A percentile compares a stretch with the other conserved stretches of the same genome.
Conservation (phyloP, 2,888 invertebrate species). For the Coleophora deauratella region DNA sequence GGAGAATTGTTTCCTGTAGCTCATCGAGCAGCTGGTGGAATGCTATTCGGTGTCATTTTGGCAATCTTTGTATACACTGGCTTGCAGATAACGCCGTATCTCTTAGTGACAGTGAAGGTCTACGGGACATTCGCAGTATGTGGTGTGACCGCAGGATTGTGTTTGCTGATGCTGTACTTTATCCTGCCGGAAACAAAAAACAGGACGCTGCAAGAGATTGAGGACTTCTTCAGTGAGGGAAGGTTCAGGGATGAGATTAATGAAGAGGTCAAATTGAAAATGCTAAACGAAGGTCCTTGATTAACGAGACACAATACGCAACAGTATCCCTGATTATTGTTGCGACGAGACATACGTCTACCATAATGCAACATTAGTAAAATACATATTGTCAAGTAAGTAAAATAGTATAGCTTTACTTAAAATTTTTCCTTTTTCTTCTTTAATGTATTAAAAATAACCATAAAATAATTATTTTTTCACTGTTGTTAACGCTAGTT, state of each 20-base stretch:
- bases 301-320: no score
- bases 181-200: conserved; percentile 53
- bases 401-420: no score
- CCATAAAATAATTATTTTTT: no score
- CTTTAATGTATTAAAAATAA: no score
- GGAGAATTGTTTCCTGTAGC: conserved; percentile 31
- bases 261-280: background rate
- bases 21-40: conserved; percentile 23
- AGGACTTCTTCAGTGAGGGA: conserved; percentile 46
- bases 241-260: background rate
- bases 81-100: conserved; percentile 18
- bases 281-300: background rate
- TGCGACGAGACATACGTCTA: no score
- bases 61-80: conserved; percentile 15
- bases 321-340: no score
- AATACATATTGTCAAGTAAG: no score
- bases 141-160: conserved; percentile 17
- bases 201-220: conserved; percentile 51
- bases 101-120: conserved; percentile 22
- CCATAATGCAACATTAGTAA: no score
- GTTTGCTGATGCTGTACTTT: conserved; percentile 23
- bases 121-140: conserved; percentile 31
- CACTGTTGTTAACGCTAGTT: no score
- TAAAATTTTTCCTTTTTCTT: no score
- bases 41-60: conserved; percentile 20